Evolutionary conservation across 2,888 invertebrate genomes (phyloP), one percentile per base, ranked within the genome.

Genomic region (Nomada flava): DNA sequence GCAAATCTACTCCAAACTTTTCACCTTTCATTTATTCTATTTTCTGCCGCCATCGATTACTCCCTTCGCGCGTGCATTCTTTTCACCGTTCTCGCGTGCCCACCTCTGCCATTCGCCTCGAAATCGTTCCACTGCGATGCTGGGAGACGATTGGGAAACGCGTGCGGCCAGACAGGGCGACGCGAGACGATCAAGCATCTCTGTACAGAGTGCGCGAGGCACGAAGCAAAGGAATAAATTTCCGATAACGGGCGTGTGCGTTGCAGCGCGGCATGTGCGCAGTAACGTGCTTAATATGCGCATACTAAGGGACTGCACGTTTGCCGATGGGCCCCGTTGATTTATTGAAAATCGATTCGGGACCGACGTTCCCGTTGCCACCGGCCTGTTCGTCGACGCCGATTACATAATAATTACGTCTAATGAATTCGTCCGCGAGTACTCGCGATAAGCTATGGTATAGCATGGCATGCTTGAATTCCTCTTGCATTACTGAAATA

Each of bases 241-340:
- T 65, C 81, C 81, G 82, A 69, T 82, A 82, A 82, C 76, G 59
- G 74, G 67, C 77, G 77, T 78, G 74, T 76, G 89, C 85, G 89
- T 88, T 62, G 75, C 68, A 75, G 77, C 73, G 63, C 68, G 55
- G 71, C 60, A 69, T 65, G 72, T 53, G 63, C 42, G 73, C 57
- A 52, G 62, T 29, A 44, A 42, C 64, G 60, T 71, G 81, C 65
- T 87, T 84, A 86, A 82, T 86, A 87, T 87, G 88, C 84, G 84
- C 87, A 87, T 87, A 87, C 82, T 88, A 84, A 87, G 72, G 59
- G 77, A 20, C 64, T 62, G 55, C 69, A 44, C 53, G 83, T 42
- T 36, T 62, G 70, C 84, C 65, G 82, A 82, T 81, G 82, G 82
- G 76, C 52, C 36, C 65, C 57, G 42, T 67, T 82, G 82, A 82